phyloP scores from a whole-genome alignment of 2,113 vertebrate species.

The Crotalus horridus region DNA sequence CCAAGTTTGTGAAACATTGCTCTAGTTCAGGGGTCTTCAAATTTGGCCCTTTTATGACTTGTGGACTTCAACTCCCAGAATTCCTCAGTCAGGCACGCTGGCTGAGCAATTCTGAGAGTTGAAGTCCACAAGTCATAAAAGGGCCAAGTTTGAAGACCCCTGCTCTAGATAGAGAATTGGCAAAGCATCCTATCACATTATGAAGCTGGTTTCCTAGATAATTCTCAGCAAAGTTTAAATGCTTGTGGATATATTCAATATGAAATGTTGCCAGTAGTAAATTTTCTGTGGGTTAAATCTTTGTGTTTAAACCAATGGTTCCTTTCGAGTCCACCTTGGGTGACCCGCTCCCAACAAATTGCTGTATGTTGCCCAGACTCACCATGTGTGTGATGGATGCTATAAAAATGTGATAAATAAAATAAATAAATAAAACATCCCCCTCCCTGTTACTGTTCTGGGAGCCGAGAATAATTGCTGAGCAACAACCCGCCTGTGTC shows the following conservation, averaged over 20 bases:
- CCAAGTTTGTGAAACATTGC: background rate
- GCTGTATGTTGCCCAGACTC: background rate
- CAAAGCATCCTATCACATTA: background rate
- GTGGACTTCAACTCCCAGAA: too few relatives aligned
- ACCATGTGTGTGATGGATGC: background rate
- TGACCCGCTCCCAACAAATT: background rate
- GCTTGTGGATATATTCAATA: background rate
- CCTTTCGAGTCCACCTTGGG: background rate
- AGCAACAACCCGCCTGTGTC: too few relatives aligned
- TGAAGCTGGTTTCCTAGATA: background rate
- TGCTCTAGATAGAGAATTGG: background rate
- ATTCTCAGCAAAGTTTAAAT: background rate
- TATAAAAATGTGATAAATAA: background rate
- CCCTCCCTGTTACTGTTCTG: slow-evolving; percentile 14
- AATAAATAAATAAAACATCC: background rate
- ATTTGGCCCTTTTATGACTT: too few relatives aligned
- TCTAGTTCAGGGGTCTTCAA: too few relatives aligned
- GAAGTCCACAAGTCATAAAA: too few relatives aligned
- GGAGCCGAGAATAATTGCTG: background rate
- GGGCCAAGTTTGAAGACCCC: too few relatives aligned
- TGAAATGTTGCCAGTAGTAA: background rate
- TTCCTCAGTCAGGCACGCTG: too few relatives aligned
- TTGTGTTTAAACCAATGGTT: background rate
- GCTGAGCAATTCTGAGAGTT: too few relatives aligned
- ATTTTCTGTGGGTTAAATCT: background rate